Evolutionary conservation across 2,113 vertebrate genomes (phyloP), one percentile per base, ranked within the genome.

Genomic region (Tetraodon nigroviridis): DNA sequence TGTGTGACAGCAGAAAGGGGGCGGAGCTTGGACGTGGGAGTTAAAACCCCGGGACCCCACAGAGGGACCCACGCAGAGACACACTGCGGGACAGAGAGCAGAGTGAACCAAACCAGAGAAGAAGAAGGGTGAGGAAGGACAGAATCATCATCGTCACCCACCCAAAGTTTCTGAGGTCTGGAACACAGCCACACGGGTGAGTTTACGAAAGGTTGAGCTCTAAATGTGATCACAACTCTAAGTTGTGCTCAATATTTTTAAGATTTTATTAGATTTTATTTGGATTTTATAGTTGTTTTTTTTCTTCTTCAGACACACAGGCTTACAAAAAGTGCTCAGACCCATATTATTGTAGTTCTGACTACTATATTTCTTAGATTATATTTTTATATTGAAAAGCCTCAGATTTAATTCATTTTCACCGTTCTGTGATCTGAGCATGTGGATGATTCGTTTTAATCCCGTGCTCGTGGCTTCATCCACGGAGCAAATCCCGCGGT

Each of bases 401-500:
- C 67, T 48, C 27, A 61, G 46, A 67, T 79, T 75, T 66, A 70
- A 76, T 86, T 78, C 73, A 70, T 57, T 73, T 71, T 37, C 69
- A 75, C 55, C 73, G 51, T 32, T 71, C 55, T 69, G 58, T 85
- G 86, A 84, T 78, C 75, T 70, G 72, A 57, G 79, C 73, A 71
- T 52, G 83, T 77, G 74, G 79, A 83, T 83, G 69, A 81, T 84
- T 79, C 75, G 55, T 77, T 87, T 37, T 84, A 85, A 85, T 83
- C 83, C 78, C 66, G 51, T 84, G 79, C 76, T 81, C 69, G 80
- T 56, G 66, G 70, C 86, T 87, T 90, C 87, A 91, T 90, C 89
- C 82, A 75, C 67, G 42, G 50, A 79, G 73, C 71, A 91, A 92
- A 92, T 91, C 91, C 89, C 71, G 73, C 73, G 67, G 74, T 90